Percentiles rank a stretch among this genome's conserved stretches.
These are phyloP conservation scores for Papilio demoleus DNA, from an alignment of 2,888 invertebrate species.

Conservation along the genomic window DNA sequence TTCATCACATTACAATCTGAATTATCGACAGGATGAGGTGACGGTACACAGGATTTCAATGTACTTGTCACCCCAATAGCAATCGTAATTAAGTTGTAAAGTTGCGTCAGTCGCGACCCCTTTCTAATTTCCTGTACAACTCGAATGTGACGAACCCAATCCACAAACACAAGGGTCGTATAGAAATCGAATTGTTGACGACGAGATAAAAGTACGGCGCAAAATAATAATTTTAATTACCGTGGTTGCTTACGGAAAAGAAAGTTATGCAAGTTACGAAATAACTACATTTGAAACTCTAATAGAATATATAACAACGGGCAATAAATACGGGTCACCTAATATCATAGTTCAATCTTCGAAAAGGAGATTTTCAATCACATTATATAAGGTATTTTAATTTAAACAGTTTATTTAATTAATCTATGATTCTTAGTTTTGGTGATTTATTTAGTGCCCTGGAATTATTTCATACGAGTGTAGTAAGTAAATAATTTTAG, in stretches of 20 bases:
- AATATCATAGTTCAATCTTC: no score
- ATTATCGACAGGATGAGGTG: conserved; percentile 48
- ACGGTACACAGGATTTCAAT: conserved; percentile 46
- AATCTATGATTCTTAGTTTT: no score
- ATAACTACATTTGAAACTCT: neutral
- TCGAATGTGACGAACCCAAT: conserved; percentile 18
- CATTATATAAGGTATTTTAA: no score
- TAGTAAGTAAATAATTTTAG: no score
- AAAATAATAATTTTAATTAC: conserved; percentile 1
- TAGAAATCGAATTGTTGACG: conserved; percentile 10
- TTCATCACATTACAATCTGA: neutral
- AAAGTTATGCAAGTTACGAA: neutral
- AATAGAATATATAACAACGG: no score
- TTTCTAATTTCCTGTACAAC: conserved; percentile 55
- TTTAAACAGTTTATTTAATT: no score
- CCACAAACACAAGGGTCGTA: conserved; percentile 18
- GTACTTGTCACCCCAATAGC: conserved; percentile 42
- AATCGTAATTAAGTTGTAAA: conserved; percentile 59
- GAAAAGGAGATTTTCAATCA: no score
- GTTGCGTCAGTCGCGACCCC: conserved; percentile 51
- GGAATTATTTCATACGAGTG: no score
- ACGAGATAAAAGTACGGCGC: neutral
- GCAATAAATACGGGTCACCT: no score
- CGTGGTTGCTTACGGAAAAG: no score
- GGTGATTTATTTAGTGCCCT: no score